A percentile compares a stretch with the other conserved stretches of the same genome.
Conservation (phyloP, 2,113 vertebrate species). For the Choloepus hoffmanni region DNA sequence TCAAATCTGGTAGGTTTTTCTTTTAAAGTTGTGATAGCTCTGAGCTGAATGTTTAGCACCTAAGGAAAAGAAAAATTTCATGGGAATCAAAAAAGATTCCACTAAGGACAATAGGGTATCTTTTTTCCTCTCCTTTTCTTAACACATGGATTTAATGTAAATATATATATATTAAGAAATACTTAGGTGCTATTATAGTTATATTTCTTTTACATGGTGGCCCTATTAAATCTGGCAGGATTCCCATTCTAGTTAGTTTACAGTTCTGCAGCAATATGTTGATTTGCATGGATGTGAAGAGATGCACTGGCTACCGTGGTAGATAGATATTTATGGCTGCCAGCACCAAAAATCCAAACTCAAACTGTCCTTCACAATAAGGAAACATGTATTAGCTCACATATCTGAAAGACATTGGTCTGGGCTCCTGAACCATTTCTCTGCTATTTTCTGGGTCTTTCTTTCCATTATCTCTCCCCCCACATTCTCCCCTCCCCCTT, state of each 20-base stretch:
- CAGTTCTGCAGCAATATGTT: neutral
- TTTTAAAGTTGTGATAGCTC: neutral
- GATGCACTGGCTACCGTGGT: neutral
- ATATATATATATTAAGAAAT: neutral
- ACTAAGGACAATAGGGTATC: neutral
- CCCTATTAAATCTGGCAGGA: neutral
- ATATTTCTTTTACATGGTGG: neutral
- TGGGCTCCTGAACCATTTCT: neutral
- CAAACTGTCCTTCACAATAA: neutral
- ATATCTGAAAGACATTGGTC: neutral
- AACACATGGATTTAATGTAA: neutral
- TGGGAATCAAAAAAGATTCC: neutral
- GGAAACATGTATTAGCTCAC: neutral
- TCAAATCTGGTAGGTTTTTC: neutral
- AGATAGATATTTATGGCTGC: neutral
- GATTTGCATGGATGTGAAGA: neutral
- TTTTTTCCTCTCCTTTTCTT: neutral
- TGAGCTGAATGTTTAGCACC: neutral
- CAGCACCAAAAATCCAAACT: neutral
- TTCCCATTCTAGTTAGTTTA: neutral
- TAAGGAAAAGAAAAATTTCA: neutral
- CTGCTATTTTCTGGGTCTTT: neutral
- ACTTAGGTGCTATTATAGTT: neutral
- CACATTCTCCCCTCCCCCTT: no score
- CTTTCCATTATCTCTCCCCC: neutral